A percentile compares a stretch with the other conserved stretches of the same genome.
Conservation (phyloP, 2,888 invertebrate genomes). For the Rhagium mordax region DNA sequence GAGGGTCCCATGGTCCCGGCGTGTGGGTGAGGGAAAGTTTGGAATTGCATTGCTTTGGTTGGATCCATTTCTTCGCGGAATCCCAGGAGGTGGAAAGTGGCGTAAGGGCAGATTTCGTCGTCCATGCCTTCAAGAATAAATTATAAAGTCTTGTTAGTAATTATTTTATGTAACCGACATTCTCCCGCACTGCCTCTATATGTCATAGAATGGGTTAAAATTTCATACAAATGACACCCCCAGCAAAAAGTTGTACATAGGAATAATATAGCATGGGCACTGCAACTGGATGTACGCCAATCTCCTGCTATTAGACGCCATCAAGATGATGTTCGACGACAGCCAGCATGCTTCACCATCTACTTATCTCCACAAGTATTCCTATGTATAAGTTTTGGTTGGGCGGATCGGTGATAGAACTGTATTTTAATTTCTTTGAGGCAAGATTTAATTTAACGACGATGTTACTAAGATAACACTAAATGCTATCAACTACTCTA, state of each 20-base stretch:
- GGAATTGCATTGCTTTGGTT: slow-evolving; percentile 90
- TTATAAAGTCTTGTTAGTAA: not conserved
- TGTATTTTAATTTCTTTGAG: too few species aligned
- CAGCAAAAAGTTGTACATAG: too few species aligned
- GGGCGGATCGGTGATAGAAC: too few species aligned
- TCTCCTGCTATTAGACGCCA: too few species aligned
- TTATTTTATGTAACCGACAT: not conserved
- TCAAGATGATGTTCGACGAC: too few species aligned
- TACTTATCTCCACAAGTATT: too few species aligned
- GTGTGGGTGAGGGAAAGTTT: slow-evolving; percentile 89
- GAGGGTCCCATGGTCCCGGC: slow-evolving; percentile 89
- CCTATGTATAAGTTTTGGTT: too few species aligned
- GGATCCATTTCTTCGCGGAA: slow-evolving; percentile 98
- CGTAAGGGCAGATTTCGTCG: slow-evolving; percentile 97
- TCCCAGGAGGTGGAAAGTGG: slow-evolving; percentile 95
- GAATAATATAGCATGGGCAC: too few species aligned
- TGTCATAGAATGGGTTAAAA: too few species aligned
- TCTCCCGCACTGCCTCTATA: not conserved
- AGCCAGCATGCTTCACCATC: too few species aligned
- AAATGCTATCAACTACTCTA: not conserved
- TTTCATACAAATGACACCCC: too few species aligned
- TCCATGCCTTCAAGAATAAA: slow-evolving; percentile 82
- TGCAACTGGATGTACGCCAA: too few species aligned
- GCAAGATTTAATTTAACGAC: not conserved
- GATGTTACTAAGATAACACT: not conserved